These are phyloP conservation scores for Enchytraeus crypticus DNA, from an alignment of 2,888 invertebrate genomes.

Conservation along the genomic window DNA sequence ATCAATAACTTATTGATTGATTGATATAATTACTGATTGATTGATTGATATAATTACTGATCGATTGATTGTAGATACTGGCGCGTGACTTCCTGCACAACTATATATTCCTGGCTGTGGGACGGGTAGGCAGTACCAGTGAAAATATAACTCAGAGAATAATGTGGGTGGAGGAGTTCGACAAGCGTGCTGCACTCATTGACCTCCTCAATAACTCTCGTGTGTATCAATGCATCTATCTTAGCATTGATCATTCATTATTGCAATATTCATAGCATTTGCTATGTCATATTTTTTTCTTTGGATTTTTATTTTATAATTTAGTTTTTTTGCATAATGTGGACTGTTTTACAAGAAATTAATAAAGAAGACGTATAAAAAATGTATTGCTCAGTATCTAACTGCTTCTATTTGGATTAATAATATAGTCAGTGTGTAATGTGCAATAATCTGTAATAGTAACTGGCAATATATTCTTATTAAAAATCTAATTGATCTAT, in stretches of 20 bases:
- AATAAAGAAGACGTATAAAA: not conserved
- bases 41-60: too few relatives aligned
- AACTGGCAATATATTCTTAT: too few relatives aligned
- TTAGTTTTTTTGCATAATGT: not conserved
- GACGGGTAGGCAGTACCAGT: constrained; percentile 95
- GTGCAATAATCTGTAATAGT: too few relatives aligned
- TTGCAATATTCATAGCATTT: not conserved
- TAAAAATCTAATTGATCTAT: too few relatives aligned
- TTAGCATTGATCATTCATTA: too few relatives aligned
- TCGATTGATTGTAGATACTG: too few relatives aligned
- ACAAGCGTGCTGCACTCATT: constrained; percentile 89
- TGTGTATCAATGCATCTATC: constrained; percentile 10
- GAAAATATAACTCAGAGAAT: constrained; percentile 98
- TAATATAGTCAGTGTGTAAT: not conserved
- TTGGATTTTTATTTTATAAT: not conserved
- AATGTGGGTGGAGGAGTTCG: constrained; percentile 95
- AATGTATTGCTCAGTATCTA: not conserved
- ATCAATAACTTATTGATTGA: too few relatives aligned
- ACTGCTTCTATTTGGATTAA: not conserved
- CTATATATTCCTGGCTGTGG: constrained; percentile 98
- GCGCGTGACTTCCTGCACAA: constrained; percentile 95
- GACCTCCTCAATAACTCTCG: constrained; percentile 75
- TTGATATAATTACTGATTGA: too few relatives aligned
- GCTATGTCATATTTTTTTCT: not conserved
- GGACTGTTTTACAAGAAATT: not conserved